Evolutionary conservation across 2,888 invertebrate genomes (phyloP).

Genomic region (Electrophaes corylata): DNA sequence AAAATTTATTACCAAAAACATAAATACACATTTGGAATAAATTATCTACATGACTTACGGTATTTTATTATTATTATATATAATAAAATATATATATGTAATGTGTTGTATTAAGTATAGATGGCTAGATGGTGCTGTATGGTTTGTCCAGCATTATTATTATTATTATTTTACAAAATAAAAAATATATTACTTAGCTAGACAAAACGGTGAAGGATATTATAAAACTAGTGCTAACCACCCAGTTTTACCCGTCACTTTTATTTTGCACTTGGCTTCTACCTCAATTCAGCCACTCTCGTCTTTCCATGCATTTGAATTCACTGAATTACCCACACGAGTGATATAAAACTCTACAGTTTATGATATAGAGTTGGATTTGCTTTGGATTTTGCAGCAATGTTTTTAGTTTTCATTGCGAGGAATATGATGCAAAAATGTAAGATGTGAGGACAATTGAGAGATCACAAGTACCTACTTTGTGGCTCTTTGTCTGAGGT

Average conservation of each 20-base stretch:
- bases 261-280: conserved; percentile 79
- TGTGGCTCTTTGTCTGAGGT: conserved; percentile 65
- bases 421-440: conserved; percentile 81
- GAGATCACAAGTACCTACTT: conserved; percentile 60
- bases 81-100: too few species aligned
- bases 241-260: conserved; percentile 65
- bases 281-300: conserved; percentile 79
- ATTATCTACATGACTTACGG: too few species aligned
- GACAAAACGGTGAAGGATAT: too few species aligned
- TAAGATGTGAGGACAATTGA: conserved; percentile 81
- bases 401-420: conserved; percentile 81
- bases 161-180: too few species aligned
- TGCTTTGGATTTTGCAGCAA: conserved; percentile 52
- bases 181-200: too few species aligned
- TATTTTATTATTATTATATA: too few species aligned
- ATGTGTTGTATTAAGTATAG: too few species aligned
- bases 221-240: conserved; percentile 1
- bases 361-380: conserved; percentile 19
- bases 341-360: conserved; percentile 40
- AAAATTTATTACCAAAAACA: not conserved
- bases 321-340: conserved; percentile 51
- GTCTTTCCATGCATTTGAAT: conserved; percentile 76
- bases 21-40: too few species aligned
- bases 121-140: too few species aligned
- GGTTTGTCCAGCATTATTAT: too few species aligned